A percentile compares a stretch with the other conserved stretches of the same genome.
phyloP scores from a whole-genome alignment of 1,140 invertebrate species.

The Drosophila subpulchrella region DNA sequence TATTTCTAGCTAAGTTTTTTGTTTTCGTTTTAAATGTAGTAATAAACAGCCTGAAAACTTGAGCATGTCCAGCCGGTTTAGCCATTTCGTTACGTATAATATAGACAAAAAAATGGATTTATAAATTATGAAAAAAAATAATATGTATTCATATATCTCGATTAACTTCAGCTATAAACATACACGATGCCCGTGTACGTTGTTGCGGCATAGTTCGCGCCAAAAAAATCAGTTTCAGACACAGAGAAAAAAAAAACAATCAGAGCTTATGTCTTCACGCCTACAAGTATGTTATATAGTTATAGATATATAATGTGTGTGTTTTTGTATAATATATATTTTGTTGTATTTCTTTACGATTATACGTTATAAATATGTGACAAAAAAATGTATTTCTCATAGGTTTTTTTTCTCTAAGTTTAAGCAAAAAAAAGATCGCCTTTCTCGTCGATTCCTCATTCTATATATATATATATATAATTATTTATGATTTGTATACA shows the following conservation, averaged over 20 bases:
- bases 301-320: slow-evolving; percentile 46
- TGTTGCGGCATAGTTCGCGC: slow-evolving; percentile 59
- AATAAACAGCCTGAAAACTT: slow-evolving; percentile 54
- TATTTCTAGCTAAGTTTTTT: slow-evolving; percentile 25
- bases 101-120: slow-evolving; percentile 64
- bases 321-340: slow-evolving; percentile 39
- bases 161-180: slow-evolving; percentile 74
- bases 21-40: slow-evolving; percentile 27
- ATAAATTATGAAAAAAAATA: slow-evolving; percentile 78
- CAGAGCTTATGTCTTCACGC: slow-evolving; percentile 63
- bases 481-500: slow-evolving; percentile 47
- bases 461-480: slow-evolving; percentile 40
- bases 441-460: slow-evolving; percentile 13
- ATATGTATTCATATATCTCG: slow-evolving; percentile 55
- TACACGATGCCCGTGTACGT: slow-evolving; percentile 52
- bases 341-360: slow-evolving; percentile 26
- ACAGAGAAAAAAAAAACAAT: slow-evolving; percentile 72
- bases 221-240: slow-evolving; percentile 66
- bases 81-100: slow-evolving; percentile 34
- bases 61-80: slow-evolving; percentile 46
- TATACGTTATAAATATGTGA: slow-evolving; percentile 60
- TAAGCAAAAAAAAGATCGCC: slow-evolving; percentile 61
- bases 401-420: slow-evolving; percentile 39
- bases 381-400: slow-evolving; percentile 58
- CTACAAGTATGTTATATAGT: slow-evolving; percentile 54